Conservation (phyloP, 2,113 vertebrate species). For the Raphicerus campestris region DNA sequence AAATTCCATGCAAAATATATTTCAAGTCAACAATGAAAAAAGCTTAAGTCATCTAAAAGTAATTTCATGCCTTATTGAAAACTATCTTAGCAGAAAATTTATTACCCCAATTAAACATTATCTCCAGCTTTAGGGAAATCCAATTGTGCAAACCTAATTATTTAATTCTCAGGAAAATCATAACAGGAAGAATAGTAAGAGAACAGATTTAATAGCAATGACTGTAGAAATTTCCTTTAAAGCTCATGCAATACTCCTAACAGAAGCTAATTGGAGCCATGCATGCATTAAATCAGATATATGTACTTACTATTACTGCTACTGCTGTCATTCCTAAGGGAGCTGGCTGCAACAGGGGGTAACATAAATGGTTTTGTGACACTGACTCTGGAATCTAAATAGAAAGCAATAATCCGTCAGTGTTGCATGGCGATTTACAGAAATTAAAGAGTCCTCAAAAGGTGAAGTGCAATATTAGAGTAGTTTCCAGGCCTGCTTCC, state of each 20-base stretch:
- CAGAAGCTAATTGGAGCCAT: constrained; percentile 72
- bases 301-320: constrained; percentile 84
- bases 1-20: not conserved
- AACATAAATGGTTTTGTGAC: constrained; percentile 86
- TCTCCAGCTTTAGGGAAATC: constrained; percentile 23
- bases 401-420: constrained; percentile 81
- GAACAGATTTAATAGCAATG: constrained; percentile 60
- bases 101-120: not conserved
- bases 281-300: constrained; percentile 73
- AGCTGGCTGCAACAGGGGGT: constrained; percentile 86
- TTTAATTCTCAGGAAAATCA: constrained; percentile 20
- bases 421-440: constrained; percentile 62
- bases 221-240: constrained; percentile 66
- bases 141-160: not conserved
- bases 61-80: constrained; percentile 29
- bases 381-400: constrained; percentile 85
- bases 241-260: constrained; percentile 74
- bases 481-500: constrained; percentile 12
- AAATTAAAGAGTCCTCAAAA: constrained; percentile 63
- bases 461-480: constrained; percentile 37
- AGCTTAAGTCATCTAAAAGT: constrained; percentile 16
- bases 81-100: constrained; percentile 24
- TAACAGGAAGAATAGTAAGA: constrained; percentile 49
- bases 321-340: constrained; percentile 86
- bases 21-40: not conserved